A percentile compares a stretch with the other conserved stretches of the same genome.
Conservation (phyloP, 2,888 invertebrate genomes). For the Cynaeus angustus region DNA sequence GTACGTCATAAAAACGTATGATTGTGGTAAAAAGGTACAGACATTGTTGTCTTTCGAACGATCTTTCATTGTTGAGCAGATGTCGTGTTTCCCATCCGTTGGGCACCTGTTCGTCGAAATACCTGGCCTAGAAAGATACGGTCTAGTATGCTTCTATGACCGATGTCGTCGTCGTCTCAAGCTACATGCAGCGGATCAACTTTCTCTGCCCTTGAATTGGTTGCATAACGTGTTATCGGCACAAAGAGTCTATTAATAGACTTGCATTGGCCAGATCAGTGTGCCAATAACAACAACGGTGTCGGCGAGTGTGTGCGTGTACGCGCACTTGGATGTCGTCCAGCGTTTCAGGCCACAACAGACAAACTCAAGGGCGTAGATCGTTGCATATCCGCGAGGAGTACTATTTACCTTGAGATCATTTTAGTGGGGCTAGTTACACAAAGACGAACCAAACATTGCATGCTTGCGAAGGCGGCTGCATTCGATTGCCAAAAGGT, state of each 20-base stretch:
- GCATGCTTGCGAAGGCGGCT: constrained; percentile 22
- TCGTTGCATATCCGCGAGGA: constrained; percentile 35
- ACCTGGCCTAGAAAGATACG: constrained; percentile 50
- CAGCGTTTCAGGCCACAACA: constrained; percentile 33
- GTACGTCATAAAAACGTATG: too few relatives aligned
- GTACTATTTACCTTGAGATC: constrained; percentile 45
- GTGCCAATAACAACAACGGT: constrained; percentile 58
- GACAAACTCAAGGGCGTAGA: constrained; percentile 44
- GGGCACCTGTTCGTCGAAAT: constrained; percentile 51
- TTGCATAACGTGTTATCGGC: constrained; percentile 65
- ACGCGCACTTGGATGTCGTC: constrained; percentile 47
- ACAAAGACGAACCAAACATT: constrained; percentile 19
- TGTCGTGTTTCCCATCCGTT: constrained; percentile 51
- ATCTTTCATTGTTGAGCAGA: constrained; percentile 21
- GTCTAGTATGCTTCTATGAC: constrained; percentile 44
- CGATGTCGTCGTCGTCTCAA: constrained; percentile 20
- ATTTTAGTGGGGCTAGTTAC: constrained; percentile 22
- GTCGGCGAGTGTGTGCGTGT: constrained; percentile 35
- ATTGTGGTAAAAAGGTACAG: too few relatives aligned
- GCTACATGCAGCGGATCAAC: constrained; percentile 58
- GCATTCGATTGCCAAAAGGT: constrained; percentile 15
- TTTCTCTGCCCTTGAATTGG: constrained; percentile 68
- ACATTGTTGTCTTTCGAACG: neutral
- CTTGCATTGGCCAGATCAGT: constrained; percentile 61
- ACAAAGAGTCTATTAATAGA: constrained; percentile 65